Base-by-base conservation (phyloP, 2,797 vertebrate genomes). In the Phoeniculus purpureus region DNA sequence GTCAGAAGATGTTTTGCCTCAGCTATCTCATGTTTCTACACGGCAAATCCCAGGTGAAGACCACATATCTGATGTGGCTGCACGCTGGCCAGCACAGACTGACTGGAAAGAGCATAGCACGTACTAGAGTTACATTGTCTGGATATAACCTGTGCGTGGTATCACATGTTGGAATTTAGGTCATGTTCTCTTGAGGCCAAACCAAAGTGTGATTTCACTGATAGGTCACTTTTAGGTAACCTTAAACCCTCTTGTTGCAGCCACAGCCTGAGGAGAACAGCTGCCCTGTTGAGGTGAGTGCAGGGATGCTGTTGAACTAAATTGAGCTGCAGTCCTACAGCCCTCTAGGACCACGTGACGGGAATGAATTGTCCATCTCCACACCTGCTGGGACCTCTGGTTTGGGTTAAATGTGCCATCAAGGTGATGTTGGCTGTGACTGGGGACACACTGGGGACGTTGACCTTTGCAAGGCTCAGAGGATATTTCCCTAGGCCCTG, bases 261-360 rank as follows among this genome's bases (percentile, higher is more conserved):
- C 45, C 29, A 1, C 32, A 9, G 47, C 32, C 23, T 0, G 2
- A 37, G 80, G 37, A 29, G 59, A 51, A 22, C 48, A 37, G 29
- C 27, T 8, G 2, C 20, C n/a, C 2, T 19, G 58, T 2, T 1
- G 8, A 15, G 52, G 14, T 4, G 7, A 1, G 4, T 0, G 7
- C 1, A 23, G 31, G 29, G 59, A 29, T 25, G 59, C 50, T 0
- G 13, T 62, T 29, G 43, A 51, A n/a, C 58, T 54, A 4, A 56
- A 26, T 15, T 1, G 47, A 54, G 29, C 60, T 29, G 52, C 56
- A 47, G 37, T 8, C 43, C 60, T 29, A 48, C 56, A 47, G 37
- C 7, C 43, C 52, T 37, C 32, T 20, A 34, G 43, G 51, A 3
- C 22, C 1, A 0, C 22, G 0, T 2, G 12, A 2, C 19, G 16